Evolutionary conservation across 2,888 invertebrate genomes (phyloP).

Genomic region (Oxystoma pomonae): DNA sequence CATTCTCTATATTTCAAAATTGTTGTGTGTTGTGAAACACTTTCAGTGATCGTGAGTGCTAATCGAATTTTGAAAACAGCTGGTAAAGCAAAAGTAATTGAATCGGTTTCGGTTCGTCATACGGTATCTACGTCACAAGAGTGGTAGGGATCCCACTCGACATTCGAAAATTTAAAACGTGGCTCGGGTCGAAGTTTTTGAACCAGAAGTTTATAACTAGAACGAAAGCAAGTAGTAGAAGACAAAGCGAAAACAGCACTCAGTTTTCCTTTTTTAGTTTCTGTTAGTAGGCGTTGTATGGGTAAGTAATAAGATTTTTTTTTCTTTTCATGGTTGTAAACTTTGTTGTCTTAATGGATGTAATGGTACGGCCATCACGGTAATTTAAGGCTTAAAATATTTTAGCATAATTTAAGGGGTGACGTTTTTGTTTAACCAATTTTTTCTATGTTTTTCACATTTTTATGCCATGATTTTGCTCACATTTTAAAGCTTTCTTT

Average conservation of each 20-base stretch:
- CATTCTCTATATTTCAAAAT: slow-evolving; percentile 1
- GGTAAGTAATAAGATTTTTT: slow-evolving; percentile 45
- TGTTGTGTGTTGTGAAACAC: not conserved
- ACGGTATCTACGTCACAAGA: slow-evolving; percentile 15
- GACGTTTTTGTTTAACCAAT: no score
- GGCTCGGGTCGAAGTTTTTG: slow-evolving; percentile 20
- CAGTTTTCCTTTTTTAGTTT: slow-evolving; percentile 30
- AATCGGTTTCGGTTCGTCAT: slow-evolving; percentile 2
- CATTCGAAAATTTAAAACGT: slow-evolving; percentile 21
- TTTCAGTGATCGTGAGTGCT: not conserved
- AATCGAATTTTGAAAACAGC: slow-evolving; percentile 2
- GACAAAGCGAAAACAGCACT: slow-evolving; percentile 4
- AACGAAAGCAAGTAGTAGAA: not conserved
- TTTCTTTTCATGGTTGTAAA: no score
- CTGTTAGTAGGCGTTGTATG: slow-evolving; percentile 51
- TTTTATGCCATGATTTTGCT: no score
- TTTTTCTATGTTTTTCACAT: no score
- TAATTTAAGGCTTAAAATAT: no score
- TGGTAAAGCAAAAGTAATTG: not conserved
- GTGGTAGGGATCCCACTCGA: slow-evolving; percentile 10
- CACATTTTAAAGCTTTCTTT: no score
- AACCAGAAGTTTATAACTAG: slow-evolving; percentile 16
- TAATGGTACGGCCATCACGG: no score
- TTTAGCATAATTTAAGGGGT: no score
- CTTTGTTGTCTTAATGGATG: not conserved